Percentiles rank a stretch among this genome's conserved stretches.
Evolutionary conservation across 2,113 vertebrate genomes (phyloP).

Genomic region (Zapus hudsonius): DNA sequence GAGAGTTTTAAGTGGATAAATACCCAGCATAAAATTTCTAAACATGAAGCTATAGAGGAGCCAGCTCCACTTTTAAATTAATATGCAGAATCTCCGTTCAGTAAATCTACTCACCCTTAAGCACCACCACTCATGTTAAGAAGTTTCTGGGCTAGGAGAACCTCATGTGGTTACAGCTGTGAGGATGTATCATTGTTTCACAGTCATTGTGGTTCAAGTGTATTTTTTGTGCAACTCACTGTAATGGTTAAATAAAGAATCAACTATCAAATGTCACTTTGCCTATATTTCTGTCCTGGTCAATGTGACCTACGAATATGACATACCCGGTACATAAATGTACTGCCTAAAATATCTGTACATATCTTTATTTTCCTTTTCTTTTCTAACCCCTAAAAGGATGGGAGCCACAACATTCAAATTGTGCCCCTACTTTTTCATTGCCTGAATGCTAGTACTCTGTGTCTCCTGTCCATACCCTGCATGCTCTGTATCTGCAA

Average conservation of each 20-base stretch:
- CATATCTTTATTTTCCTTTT: background rate
- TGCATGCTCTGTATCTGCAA: background rate
- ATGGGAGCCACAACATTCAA: too few species aligned
- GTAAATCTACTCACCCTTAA: background rate
- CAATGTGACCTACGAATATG: background rate
- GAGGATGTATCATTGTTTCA: background rate
- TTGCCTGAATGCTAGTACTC: background rate
- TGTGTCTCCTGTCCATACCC: background rate
- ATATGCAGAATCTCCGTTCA: background rate
- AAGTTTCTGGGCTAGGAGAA: background rate
- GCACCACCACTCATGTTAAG: background rate
- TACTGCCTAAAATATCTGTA: background rate
- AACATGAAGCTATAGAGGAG: fast-evolving
- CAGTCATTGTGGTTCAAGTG: background rate
- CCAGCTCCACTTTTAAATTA: background rate
- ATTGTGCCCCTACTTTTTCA: background rate
- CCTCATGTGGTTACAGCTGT: background rate
- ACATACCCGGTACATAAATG: background rate
- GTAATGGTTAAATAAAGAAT: conserved; percentile 13
- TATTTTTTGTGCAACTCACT: background rate
- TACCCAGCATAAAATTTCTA: background rate
- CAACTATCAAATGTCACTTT: background rate
- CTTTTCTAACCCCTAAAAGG: background rate
- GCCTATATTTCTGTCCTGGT: background rate
- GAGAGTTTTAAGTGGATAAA: background rate